These are phyloP conservation scores for Apostichopus leukothele DNA, from an alignment of 53 echinoderm and acorn worm species.

Conservation along the genomic window DNA sequence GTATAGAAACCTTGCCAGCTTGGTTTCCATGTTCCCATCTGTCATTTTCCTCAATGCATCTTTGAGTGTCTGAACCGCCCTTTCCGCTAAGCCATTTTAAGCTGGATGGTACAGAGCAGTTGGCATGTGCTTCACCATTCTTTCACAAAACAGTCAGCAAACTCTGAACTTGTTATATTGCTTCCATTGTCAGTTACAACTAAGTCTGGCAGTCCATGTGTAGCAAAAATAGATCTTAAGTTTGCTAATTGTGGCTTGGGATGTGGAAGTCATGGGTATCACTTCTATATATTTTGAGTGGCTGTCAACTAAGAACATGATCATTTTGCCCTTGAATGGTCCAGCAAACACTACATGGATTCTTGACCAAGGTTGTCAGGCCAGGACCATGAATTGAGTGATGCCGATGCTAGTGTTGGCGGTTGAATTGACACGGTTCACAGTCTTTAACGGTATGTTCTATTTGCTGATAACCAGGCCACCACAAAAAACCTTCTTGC, in stretches of 20 bases:
- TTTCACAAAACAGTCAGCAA: conserved; percentile 45
- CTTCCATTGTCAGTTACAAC: conserved; percentile 54
- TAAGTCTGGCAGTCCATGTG: conserved; percentile 45
- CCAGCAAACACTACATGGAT: conserved; percentile 57
- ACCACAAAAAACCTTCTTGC: conserved; percentile 57
- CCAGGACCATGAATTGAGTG: conserved; percentile 55
- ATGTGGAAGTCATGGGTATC: conserved; percentile 50
- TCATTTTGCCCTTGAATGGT: conserved; percentile 37
- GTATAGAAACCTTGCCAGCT: no score
- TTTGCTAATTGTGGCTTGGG: conserved; percentile 9
- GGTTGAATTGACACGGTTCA: conserved; percentile 36
- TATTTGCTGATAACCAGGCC: conserved; percentile 49
- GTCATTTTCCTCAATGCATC: background rate
- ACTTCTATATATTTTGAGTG: conserved; percentile 61
- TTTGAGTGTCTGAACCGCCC: background rate
- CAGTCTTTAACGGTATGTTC: conserved; percentile 35
- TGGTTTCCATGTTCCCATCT: background rate
- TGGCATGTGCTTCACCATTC: conserved; percentile 34
- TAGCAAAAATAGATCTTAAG: conserved; percentile 36
- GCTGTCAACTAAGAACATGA: conserved; percentile 45
- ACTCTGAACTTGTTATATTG: conserved; percentile 49
- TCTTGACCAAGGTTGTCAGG: conserved; percentile 57
- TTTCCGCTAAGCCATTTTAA: background rate
- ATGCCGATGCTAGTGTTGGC: conserved; percentile 42
- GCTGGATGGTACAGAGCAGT: conserved; percentile 35